Base-by-base conservation (phyloP, 2,113 vertebrate species). In the Uropsilus gracilis region DNA sequence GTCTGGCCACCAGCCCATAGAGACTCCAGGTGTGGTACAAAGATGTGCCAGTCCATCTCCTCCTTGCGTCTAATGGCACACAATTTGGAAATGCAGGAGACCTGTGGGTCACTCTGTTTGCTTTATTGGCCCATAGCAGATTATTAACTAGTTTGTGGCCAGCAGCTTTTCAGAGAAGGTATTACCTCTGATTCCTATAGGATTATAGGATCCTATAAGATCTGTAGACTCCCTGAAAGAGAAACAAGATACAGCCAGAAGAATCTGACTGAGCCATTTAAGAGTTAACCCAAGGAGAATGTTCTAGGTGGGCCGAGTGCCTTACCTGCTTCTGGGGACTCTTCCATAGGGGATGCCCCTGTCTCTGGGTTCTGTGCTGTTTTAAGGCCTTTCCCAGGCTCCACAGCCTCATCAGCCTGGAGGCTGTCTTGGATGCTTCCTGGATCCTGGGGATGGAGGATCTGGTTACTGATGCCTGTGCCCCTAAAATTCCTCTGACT, bases 241-340 rank as follows among this genome's bases (percentile, higher is more conserved):
- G 50, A 48, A 87, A 76, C 0, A 30, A 68, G 37, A 71, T 6
- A 6, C 17, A 86, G 34, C 26, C 57, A 42, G 66, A 82, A 64
- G 37, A 50, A 12, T n/a, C 37, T 88, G 37, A 55, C 39, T 68
- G n/a, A 34, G 50, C 26, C 50, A 34, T 30, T 44, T 50, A 42
- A 61, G 73, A 72, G 46, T 59, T 64, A 91, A 76, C 22, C 20
- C 66, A 37, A 20, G 22, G 68, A 37, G 68, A 39, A 44, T 13
- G 32, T 89, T 50, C 50, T 32, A 2, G 68, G 46, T 10, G 10
- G 39, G 28, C 46, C n/a, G 20, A 22, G 2, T 6, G 32, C 30
- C 86, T 96, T 91, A 97, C 96, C 97, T 88, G 91, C 20, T 66
- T 97, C 97, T 34, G 71, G 44, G 44, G 84, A 84, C 20, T 94